phyloP scores from a whole-genome alignment of 1,140 invertebrate genomes.

The Anadara kagoshimensis region DNA sequence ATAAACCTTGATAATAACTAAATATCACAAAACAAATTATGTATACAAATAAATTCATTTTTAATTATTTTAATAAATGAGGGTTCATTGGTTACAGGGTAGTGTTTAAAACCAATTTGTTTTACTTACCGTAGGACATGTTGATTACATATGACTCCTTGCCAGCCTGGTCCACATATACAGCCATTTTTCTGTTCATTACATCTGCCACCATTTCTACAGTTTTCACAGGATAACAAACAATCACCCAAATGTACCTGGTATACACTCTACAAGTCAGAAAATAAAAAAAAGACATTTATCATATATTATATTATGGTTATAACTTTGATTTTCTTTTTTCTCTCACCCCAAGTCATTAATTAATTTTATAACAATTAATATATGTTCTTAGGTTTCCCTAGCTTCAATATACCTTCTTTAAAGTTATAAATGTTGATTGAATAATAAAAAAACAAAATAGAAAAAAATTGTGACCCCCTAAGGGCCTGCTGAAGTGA shows the following conservation, averaged over 20 bases:
- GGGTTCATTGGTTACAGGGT: too few relatives aligned
- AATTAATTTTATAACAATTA: too few relatives aligned
- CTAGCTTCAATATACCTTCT: too few relatives aligned
- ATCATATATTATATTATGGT: not conserved
- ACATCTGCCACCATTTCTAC: slow-evolving; percentile 68
- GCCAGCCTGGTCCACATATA: slow-evolving; percentile 68
- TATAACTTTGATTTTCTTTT: not conserved
- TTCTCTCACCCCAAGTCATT: not conserved
- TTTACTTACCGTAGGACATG: slow-evolving; percentile 64
- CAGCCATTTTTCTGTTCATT: slow-evolving; percentile 65
- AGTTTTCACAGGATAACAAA: slow-evolving; percentile 64
- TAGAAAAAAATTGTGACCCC: too few relatives aligned
- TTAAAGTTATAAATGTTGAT: too few relatives aligned
- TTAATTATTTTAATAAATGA: too few relatives aligned
- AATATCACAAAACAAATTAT: not conserved
- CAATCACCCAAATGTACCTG: slow-evolving; percentile 72
- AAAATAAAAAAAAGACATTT: not conserved
- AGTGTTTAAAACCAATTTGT: too few relatives aligned
- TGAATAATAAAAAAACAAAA: too few relatives aligned
- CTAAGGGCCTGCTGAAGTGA: too few relatives aligned
- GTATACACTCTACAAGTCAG: slow-evolving; percentile 59
- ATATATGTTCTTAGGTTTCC: too few relatives aligned
- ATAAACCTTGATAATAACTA: not conserved
- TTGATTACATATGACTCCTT: slow-evolving; percentile 68
- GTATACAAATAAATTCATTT: too few relatives aligned